A percentile compares a stretch with the other conserved stretches of the same genome.
phyloP scores from a whole-genome alignment of 2,888 invertebrate genomes.

The Drosophila vallismaia region DNA sequence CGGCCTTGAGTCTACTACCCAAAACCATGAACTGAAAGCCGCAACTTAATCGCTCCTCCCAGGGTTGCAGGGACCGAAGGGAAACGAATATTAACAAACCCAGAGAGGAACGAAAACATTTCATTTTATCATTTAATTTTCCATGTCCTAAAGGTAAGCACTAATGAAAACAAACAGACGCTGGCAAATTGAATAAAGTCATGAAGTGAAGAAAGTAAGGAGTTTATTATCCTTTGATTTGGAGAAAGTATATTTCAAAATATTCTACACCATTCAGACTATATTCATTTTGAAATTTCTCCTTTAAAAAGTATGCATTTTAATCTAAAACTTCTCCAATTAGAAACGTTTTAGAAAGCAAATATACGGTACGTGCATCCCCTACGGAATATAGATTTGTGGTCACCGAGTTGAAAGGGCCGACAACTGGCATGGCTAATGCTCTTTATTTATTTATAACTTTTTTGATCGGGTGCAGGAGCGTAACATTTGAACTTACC shows the following conservation, averaged over 20 bases:
- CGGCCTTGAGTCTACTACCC: slow-evolving; percentile 66
- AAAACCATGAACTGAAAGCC: slow-evolving; percentile 68
- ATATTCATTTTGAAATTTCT: slow-evolving; percentile 10
- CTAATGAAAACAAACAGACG: slow-evolving; percentile 28
- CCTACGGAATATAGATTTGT: slow-evolving; percentile 35
- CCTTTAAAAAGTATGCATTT: slow-evolving; percentile 9
- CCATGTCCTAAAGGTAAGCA: slow-evolving; percentile 31
- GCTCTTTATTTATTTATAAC: slow-evolving; percentile 45
- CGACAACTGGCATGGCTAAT: slow-evolving; percentile 68
- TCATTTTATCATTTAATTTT: slow-evolving; percentile 54
- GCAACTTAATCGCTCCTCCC: slow-evolving; percentile 68
- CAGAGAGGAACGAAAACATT: slow-evolving; percentile 24
- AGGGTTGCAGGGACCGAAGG: slow-evolving; percentile 26
- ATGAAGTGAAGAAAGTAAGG: not conserved
- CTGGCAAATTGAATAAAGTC: slow-evolving; percentile 17
- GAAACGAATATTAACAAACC: slow-evolving; percentile 35
- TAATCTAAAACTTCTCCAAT: slow-evolving; percentile 33
- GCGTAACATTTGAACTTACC: slow-evolving; percentile 66
- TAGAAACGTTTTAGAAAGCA: slow-evolving; percentile 25
- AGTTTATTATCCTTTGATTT: slow-evolving; percentile 1
- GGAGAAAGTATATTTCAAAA: not conserved
- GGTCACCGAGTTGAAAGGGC: slow-evolving; percentile 49
- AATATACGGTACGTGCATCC: slow-evolving; percentile 14
- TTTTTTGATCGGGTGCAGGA: slow-evolving; percentile 64
- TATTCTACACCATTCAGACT: not conserved